Conservation (phyloP, 2,888 invertebrate species). For the Noctua janthina region DNA sequence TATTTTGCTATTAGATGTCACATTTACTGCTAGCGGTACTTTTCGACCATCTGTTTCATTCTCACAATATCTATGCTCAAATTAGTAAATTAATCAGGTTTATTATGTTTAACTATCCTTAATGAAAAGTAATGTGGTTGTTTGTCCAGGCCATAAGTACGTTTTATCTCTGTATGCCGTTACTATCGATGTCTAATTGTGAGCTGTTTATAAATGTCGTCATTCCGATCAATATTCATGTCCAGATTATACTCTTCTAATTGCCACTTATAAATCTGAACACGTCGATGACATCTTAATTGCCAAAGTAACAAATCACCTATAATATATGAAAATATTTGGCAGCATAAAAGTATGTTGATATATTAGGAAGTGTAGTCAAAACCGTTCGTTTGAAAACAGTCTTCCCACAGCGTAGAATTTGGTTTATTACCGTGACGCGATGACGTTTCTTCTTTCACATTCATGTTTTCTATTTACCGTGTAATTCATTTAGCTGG, state of each 20-base stretch:
- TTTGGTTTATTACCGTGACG: constrained; percentile 14
- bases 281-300: constrained; percentile 88
- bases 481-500: constrained; percentile 11
- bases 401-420: constrained; percentile 4
- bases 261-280: constrained; percentile 87
- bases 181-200: constrained; percentile 79
- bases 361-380: constrained; percentile 42
- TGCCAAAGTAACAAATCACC: constrained; percentile 84
- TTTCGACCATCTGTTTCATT: constrained; percentile 40
- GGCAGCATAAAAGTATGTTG: constrained; percentile 64
- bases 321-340: constrained; percentile 78
- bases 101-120: constrained; percentile 60
- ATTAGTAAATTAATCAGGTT: constrained; percentile 58
- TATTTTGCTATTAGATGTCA: constrained; percentile 34
- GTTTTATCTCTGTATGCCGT: constrained; percentile 73
- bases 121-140: constrained; percentile 70
- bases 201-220: constrained; percentile 84
- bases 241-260: constrained; percentile 85
- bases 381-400: constrained; percentile 33
- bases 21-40: constrained; percentile 36
- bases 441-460: constrained; percentile 15
- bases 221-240: constrained; percentile 86
- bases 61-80: constrained; percentile 42
- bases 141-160: constrained; percentile 64
- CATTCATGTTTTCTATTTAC: constrained; percentile 26